Evolutionary conservation across 2,113 vertebrate genomes (phyloP), one percentile per base, ranked within the genome.

Genomic region (Neolamprologus caudopunctatus): DNA sequence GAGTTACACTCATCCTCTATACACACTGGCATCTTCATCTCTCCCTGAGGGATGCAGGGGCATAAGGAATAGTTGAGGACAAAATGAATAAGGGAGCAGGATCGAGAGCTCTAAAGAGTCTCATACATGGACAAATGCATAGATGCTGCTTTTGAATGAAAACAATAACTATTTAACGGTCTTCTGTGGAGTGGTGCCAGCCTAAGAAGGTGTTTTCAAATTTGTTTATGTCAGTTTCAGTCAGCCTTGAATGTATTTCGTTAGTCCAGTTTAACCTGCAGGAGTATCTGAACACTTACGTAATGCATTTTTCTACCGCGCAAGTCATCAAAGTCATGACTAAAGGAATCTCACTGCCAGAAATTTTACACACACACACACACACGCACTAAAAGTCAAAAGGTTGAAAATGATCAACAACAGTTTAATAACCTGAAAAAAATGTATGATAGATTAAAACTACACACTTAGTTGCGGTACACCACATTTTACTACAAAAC

Each of bases 1-100:
- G 97, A 95, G 94, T 97, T 98, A 94, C 97, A 97, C 92, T 98
- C 97, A 16, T 98, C 98, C 91, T 98, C 98, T 88, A 98, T 98
- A 95, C 97, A 98, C 55, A 98, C 97, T 4, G 98, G 97, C 92
- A 98, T 97, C 95, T 98, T 98, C 96, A 98, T 97, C 93, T 98
- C 98, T 88, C 98, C 98, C 98, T 98, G 95, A 42, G 71, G 66
- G 54, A 53, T 4, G 19, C 33, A 66, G 33, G 9, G 9, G 2
- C 7, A 14, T 2, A 24, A 21, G 7, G 45, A 9, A 51, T 28
- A 28, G 55, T 42, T 4, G 4, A 75, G 17, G 19, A 61, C 13
- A 80, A 16, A 28, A 24, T 4, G 7, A 35, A 50, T 4, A 73
- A 4, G 7, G 13, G 45, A 31, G 10, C 26, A 78, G 45, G 73